A percentile compares a stretch with the other conserved stretches of the same genome.
Conservation (phyloP, 2,888 invertebrate species). For the Noctua comes region DNA sequence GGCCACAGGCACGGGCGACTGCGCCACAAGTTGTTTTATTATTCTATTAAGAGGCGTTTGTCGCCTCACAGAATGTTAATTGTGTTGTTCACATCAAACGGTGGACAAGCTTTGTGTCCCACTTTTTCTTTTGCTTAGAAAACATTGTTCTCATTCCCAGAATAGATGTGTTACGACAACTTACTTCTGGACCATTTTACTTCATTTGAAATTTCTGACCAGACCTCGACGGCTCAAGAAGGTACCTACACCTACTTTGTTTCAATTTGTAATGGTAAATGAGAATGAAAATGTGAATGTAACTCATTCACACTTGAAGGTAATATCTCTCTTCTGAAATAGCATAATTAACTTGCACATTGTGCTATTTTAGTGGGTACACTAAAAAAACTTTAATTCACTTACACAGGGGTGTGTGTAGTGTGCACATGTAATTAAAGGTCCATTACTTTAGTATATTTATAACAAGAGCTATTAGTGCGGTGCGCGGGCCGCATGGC, state of each 20-base stretch:
- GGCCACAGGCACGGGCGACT: constrained; percentile 34
- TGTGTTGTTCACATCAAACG: constrained; percentile 64
- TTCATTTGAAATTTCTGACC: constrained; percentile 16
- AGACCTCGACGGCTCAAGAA: not conserved
- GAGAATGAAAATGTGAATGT: too few species aligned
- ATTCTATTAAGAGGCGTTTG: constrained; percentile 73
- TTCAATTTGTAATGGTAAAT: constrained; percentile 5
- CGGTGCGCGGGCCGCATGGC: constrained; percentile 4
- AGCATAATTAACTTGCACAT: not conserved
- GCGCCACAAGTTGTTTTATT: constrained; percentile 72
- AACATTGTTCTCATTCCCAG: constrained; percentile 36
- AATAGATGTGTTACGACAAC: constrained; percentile 29
- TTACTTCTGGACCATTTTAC: constrained; percentile 23
- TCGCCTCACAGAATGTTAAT: constrained; percentile 74
- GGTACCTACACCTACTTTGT: constrained; percentile 4
- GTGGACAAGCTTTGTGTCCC: constrained; percentile 26
- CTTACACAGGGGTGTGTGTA: not conserved
- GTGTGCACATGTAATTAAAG: not conserved
- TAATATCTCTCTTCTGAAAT: not conserved
- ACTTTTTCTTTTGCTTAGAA: constrained; percentile 34
- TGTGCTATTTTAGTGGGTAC: constrained; percentile 1
- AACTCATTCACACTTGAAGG: not conserved
- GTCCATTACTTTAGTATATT: not conserved
- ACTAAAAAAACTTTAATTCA: not conserved
- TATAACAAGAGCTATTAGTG: not conserved